Evolutionary conservation across 2,888 invertebrate species (phyloP), one percentile per base, ranked within the genome.

Genomic region (Noctua pronuba): DNA sequence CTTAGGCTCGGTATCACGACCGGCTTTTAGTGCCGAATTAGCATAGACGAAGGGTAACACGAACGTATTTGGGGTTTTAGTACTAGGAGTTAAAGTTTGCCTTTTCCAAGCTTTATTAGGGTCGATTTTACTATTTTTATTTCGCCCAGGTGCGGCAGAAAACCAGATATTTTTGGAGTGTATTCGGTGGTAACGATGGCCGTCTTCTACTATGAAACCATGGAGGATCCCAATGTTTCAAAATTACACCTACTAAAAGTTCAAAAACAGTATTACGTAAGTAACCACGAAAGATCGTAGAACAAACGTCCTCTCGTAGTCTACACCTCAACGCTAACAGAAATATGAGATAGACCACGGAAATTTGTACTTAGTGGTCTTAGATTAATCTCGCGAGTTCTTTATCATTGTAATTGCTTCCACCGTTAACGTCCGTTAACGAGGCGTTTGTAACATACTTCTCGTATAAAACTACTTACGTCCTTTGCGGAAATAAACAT

Each of bases 1-100:
- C 72, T 82, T 82, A 85, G 55, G 66, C 69, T 65, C 73, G 85
- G 84, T 77, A 81, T 84, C 85, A 80, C 70, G 84, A 77, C 78
- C 71, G 77, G 71, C 74, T 86, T 85, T 89, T 86, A 82, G 82
- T 77, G 74, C 77, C 73, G 69, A 76, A 82, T 86, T 84, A 81
- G 77, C 79, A 86, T 84, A 84, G 66, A 31, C 82, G 68, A 68
- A 75, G 60, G 72, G 77, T 74, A 67, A 60, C 28, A 74, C 75
- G 77, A 78, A 76, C 52, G 71, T 74, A 65, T 77, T 85, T 73
- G 65, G 38, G 73, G 73, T 73, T 80, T 83, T 86, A 83, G 35
- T 86, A 66, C 55, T 68, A 70, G 16, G 31, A 86, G 83, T 82
- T 84, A 81, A 79, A 69, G 55, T 64, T 75, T 52, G 24, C n/a